Conservation (phyloP, 2,888 invertebrate species). For the Lacanobia wlatinum region DNA sequence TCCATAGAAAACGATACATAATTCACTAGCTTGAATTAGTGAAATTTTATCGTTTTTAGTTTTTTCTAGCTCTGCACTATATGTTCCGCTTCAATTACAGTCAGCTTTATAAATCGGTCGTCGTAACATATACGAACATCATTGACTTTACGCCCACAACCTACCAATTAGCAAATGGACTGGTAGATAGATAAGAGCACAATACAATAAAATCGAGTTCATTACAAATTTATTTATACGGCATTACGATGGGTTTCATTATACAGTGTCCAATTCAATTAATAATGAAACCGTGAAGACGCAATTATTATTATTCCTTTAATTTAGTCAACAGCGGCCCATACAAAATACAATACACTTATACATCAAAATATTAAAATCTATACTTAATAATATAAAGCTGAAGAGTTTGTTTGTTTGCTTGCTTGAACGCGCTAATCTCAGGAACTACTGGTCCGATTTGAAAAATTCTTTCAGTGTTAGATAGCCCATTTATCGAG, state of each 20-base stretch:
- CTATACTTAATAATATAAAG: too few relatives aligned
- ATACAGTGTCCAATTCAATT: too few relatives aligned
- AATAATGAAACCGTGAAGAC: neutral
- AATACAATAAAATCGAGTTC: neutral
- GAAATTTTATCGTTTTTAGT: neutral
- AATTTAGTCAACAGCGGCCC: too few relatives aligned
- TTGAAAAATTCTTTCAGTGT: too few relatives aligned
- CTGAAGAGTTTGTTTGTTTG: too few relatives aligned
- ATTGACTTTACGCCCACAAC: constrained; percentile 9
- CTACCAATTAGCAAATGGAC: constrained; percentile 26
- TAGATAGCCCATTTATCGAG: too few relatives aligned
- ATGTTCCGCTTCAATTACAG: neutral
- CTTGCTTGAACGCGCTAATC: too few relatives aligned
- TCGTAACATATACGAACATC: neutral
- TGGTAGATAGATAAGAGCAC: constrained; percentile 19
- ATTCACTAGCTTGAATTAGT: neutral
- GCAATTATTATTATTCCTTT: too few relatives aligned
- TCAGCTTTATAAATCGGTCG: too few relatives aligned
- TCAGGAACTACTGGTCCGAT: too few relatives aligned
- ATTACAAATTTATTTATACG: neutral
- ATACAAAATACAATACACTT: too few relatives aligned
- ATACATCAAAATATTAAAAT: too few relatives aligned
- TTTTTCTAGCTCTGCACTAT: neutral
- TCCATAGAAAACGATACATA: neutral
- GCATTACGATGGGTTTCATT: constrained; percentile 1